Conservation (phyloP, 2,113 vertebrate genomes). For the Chionomys nivalis region DNA sequence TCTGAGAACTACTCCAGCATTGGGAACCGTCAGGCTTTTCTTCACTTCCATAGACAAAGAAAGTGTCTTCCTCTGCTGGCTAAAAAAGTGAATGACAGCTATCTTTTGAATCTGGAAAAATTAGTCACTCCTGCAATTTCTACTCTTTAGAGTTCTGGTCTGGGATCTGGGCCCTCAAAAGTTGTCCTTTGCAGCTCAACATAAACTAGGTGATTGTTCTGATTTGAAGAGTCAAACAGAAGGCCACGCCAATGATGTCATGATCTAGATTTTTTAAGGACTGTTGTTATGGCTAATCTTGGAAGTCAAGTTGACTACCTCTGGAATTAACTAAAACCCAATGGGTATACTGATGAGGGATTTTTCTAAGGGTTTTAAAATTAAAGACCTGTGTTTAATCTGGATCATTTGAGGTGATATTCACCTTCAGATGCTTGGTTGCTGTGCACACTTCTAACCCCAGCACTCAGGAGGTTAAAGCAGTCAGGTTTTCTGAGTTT, state of each 20-base stretch:
- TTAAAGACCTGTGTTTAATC: no score
- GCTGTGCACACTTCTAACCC: no score
- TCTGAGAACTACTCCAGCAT: background rate
- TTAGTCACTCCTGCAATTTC: background rate
- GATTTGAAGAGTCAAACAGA: background rate
- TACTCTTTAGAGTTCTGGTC: background rate
- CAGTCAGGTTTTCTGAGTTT: no score
- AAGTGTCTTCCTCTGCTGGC: constrained; percentile 59
- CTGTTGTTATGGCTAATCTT: no score
- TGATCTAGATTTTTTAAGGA: background rate
- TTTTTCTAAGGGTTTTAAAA: no score
- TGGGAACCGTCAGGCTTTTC: background rate
- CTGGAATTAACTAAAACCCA: no score
- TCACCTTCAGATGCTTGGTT: no score
- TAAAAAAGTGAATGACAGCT: background rate
- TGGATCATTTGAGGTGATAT: no score
- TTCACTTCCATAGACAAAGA: background rate
- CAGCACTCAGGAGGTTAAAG: no score
- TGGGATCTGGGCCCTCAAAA: background rate
- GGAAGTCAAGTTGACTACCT: no score
- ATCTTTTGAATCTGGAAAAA: background rate
- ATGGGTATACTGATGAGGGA: no score
- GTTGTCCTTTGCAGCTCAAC: fast-evolving
- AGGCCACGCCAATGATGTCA: background rate
- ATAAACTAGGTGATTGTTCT: background rate